Evolutionary conservation across 2,797 vertebrate genomes (phyloP).

Genomic region (Channallabes apus): DNA sequence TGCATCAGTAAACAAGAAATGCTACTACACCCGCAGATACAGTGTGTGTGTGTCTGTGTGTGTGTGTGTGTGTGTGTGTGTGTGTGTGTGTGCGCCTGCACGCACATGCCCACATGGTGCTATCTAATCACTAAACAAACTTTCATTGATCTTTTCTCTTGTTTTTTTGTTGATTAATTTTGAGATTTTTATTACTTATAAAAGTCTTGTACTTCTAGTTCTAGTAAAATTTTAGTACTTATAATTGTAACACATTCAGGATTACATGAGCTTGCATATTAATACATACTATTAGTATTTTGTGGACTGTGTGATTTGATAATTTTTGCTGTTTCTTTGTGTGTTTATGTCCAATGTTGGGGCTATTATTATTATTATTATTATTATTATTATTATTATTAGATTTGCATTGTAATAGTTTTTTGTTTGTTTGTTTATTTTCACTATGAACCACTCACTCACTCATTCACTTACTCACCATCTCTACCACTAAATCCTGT

Average conservation of each 20-base stretch:
- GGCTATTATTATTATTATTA: not conserved
- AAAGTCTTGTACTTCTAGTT: no score
- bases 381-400: not conserved
- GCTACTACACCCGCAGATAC: conserved; percentile 38
- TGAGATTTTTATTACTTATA: no score
- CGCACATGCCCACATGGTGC: not conserved
- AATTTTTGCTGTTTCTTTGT: not conserved
- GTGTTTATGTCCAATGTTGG: not conserved
- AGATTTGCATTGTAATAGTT: not conserved
- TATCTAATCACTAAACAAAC: not conserved
- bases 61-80: conserved; percentile 28
- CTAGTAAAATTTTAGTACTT: no score
- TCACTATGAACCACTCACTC: not conserved
- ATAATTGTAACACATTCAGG: not conserved
- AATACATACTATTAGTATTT: not conserved
- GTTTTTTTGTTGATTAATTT: not conserved
- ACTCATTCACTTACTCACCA: no score
- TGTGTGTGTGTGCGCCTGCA: conserved; percentile 19
- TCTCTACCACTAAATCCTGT: no score
- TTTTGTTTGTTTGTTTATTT: not conserved
- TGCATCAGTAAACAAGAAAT: conserved; percentile 55
- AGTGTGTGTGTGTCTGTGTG: conserved; percentile 30
- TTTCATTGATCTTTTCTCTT: not conserved
- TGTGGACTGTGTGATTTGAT: not conserved
- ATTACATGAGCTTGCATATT: not conserved